Evolutionary conservation across 2,888 invertebrate species (phyloP), one percentile per base, ranked within the genome.

Genomic region (Acronicta psi): DNA sequence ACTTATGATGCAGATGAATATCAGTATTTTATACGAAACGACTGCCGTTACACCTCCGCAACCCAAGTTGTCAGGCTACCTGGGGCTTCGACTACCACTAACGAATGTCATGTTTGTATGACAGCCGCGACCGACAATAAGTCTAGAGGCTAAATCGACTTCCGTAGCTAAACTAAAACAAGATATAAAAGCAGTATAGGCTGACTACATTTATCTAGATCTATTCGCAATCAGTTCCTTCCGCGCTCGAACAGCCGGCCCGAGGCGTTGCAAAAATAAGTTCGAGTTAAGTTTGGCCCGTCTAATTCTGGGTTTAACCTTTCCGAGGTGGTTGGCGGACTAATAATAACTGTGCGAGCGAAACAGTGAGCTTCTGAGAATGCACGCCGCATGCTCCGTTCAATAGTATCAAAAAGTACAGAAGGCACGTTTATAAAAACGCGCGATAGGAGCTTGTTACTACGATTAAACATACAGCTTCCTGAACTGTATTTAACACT

Each of bases 281-380:
- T 86, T 74, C 61, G 75, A 80, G 90, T 92, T 92, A 92, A 92
- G 91, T 92, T 91, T 91, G 88, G 90, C 84, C 67, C 63, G 70
- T 87, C 92, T 92, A 91, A 90, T 86, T 92, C 83, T 80, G 90
- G 83, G 81, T 72, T 84, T 87, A 90, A 91, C 92, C 92, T 92
- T 92, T 92, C 75, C 82, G 88, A 87, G 85, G 88, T 83, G 81
- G 83, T 82, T 81, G 80, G 85, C 80, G 71, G 60, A 67, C 84
- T 92, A 92, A 89, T 86, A 84, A 86, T 90, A 90, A 69, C 73
- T 60, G 67, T 62, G 69, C 63, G 67, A 73, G 78, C 69, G 77
- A 75, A 73, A 73, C 73, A 59, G 60, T 65, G 77, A 78, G 84
- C 85, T 75, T 81, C 80, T 75, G 83, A 80, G 87, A 86, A 87